Base-by-base conservation (phyloP, 2,113 vertebrate species). In the Corvus moneduloides region DNA sequence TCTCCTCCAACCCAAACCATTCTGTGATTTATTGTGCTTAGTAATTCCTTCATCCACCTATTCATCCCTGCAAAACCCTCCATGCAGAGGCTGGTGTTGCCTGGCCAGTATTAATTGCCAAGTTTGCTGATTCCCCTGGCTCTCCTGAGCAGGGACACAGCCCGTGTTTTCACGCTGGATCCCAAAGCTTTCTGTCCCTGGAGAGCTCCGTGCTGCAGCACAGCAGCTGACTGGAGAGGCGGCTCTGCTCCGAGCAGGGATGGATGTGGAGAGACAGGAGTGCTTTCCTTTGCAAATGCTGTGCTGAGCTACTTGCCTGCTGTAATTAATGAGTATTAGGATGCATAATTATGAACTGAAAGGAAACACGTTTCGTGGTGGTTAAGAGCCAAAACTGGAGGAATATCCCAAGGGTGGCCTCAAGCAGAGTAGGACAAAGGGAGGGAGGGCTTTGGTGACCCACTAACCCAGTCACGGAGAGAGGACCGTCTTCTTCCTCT, bases 291-390 rank as follows among this genome's bases (percentile, higher is more conserved):
- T 84, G 82, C 69, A 92, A 58, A 94, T 93, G 93, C 88, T 86
- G 49, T 33, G 82, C 92, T 79, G 21, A 97, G 92, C 75, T 88
- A 39, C 96, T 97, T 96, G 93, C 89, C 87, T 96, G 96, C 91
- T 64, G 33, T 97, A 95, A 97, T 96, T 95, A 96, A 97, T 90
- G 89, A 46, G 33, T 77, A 87, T 97, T 94, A 96, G 94, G 94
- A 87, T 91, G 84, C 81, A 24, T 95, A 96, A 97, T 97, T 96
- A 79, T 80, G 94, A 94, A 83, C 76, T 93, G 96, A 96, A 97
- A 97, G 94, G 96, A 97, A 96, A 61, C 32, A 5, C 0, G 2
- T 84, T 96, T 80, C 1, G 6, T 83, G 37, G 33, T 81, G 94
- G 87, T 97, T 89, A 90, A 81, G 91, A 96, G 91, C 82, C 21